These are phyloP conservation scores for Tetragonisca angustula DNA, from an alignment of 2,888 invertebrate species.

Conservation along the genomic window DNA sequence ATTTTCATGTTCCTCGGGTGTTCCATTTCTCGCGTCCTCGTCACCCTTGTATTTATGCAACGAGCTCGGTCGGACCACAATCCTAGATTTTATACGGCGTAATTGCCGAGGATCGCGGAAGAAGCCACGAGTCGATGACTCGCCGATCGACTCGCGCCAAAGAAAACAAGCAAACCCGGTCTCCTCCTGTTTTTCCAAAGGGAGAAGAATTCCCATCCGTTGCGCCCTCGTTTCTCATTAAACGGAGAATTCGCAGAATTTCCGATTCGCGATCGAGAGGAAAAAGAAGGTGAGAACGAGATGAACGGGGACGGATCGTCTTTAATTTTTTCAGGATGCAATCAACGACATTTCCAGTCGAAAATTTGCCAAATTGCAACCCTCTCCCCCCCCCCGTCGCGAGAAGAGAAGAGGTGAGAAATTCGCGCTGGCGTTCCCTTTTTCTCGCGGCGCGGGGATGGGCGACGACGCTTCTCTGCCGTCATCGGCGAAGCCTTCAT, in stretches of 20 bases:
- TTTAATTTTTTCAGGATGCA: slow-evolving; percentile 35
- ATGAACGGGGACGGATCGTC: background rate
- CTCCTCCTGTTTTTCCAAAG: background rate
- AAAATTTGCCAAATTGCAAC: slow-evolving; percentile 25
- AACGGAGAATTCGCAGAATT: background rate
- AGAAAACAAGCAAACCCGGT: background rate
- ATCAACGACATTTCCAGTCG: slow-evolving; percentile 22
- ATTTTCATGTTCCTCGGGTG: slow-evolving; percentile 56
- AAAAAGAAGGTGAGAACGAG: background rate
- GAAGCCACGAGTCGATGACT: slow-evolving; percentile 4
- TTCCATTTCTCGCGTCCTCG: slow-evolving; percentile 27
- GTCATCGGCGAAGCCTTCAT: slow-evolving; percentile 72
- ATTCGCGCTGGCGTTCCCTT: slow-evolving; percentile 43
- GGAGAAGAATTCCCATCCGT: background rate
- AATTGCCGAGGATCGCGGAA: slow-evolving; percentile 36
- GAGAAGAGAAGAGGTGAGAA: slow-evolving; percentile 16
- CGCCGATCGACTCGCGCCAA: background rate
- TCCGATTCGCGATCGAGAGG: background rate
- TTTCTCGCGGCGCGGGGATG: background rate
- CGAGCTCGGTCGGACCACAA: slow-evolving; percentile 43
- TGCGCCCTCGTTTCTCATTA: background rate
- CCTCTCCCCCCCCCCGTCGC: background rate
- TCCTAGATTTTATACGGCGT: slow-evolving; percentile 58
- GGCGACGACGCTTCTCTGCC: slow-evolving; percentile 33
- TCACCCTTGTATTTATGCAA: slow-evolving; percentile 61